phyloP scores from a whole-genome alignment of 2,888 invertebrate species.

The Steinernema hermaphroditum region DNA sequence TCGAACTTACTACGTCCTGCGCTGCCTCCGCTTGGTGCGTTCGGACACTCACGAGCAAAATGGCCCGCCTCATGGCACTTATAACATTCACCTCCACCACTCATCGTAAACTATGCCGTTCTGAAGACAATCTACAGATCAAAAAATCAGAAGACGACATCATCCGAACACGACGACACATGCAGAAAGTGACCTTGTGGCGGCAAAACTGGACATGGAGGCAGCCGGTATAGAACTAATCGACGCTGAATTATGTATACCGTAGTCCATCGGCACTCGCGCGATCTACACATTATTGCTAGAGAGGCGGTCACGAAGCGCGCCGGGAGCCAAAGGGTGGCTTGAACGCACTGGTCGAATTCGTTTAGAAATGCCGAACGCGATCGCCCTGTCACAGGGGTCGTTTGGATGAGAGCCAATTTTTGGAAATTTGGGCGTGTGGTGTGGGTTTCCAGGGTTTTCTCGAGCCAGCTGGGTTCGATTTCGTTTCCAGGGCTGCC shows the following conservation, averaged over 20 bases:
- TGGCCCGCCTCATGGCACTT: constrained; percentile 60
- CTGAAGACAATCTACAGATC: constrained; percentile 21
- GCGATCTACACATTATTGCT: background rate
- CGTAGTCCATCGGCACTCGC: background rate
- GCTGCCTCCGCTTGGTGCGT: constrained; percentile 34
- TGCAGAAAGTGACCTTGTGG: no score
- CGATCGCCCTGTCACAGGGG: background rate
- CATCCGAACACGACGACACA: no score
- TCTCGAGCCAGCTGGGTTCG: no score
- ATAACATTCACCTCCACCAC: constrained; percentile 50
- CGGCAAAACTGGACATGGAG: background rate
- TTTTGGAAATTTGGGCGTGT: background rate
- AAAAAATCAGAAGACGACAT: background rate
- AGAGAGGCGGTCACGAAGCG: constrained; percentile 1
- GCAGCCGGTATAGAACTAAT: background rate
- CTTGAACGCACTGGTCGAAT: background rate
- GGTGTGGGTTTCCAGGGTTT: no score
- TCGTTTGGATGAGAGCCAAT: background rate
- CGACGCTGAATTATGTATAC: constrained; percentile 27
- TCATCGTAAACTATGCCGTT: constrained; percentile 24
- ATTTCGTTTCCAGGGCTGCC: no score
- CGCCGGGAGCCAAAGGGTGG: background rate
- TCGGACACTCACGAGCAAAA: constrained; percentile 61
- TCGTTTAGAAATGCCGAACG: background rate
- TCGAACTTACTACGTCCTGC: constrained; percentile 25